Conservation (phyloP, 2,797 vertebrate genomes). For the Gymnothorax javanicus region DNA sequence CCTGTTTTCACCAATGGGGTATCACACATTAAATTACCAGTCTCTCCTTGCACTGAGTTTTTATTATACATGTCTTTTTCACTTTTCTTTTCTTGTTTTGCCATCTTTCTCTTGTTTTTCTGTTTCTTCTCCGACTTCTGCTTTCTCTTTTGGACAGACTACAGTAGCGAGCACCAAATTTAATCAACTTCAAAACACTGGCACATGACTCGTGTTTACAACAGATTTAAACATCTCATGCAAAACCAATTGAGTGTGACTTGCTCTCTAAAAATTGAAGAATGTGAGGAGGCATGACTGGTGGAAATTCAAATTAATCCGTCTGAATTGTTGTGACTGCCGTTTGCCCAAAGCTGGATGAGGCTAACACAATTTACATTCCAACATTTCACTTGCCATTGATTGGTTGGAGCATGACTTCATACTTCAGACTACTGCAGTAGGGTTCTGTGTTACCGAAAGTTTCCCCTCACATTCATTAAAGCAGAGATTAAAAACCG, state of each 20-base stretch:
- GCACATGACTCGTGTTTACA: constrained; percentile 38
- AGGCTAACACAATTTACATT: not conserved
- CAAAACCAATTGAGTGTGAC: constrained; percentile 21
- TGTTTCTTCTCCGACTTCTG: not conserved
- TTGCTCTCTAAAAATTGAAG: not conserved
- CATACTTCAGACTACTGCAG: not conserved
- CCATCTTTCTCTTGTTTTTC: not conserved
- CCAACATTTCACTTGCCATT: not conserved
- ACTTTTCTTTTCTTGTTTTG: not conserved
- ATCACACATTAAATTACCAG: not conserved
- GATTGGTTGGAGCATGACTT: not conserved
- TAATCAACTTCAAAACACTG: constrained; percentile 39
- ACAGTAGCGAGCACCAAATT: constrained; percentile 35
- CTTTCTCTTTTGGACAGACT: constrained; percentile 11
- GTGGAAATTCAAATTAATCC: not conserved
- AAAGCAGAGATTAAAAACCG: not conserved
- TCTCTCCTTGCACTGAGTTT: not conserved
- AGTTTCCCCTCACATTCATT: not conserved
- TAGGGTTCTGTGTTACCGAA: not conserved
- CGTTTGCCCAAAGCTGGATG: not conserved
- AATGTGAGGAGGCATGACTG: not conserved
- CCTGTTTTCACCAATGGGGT: constrained; percentile 11
- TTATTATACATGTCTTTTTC: not conserved
- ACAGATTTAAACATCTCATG: constrained; percentile 29
- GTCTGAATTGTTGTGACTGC: not conserved